Evolutionary conservation across 2,888 invertebrate species (phyloP).

Genomic region (Tillus elongatus): DNA sequence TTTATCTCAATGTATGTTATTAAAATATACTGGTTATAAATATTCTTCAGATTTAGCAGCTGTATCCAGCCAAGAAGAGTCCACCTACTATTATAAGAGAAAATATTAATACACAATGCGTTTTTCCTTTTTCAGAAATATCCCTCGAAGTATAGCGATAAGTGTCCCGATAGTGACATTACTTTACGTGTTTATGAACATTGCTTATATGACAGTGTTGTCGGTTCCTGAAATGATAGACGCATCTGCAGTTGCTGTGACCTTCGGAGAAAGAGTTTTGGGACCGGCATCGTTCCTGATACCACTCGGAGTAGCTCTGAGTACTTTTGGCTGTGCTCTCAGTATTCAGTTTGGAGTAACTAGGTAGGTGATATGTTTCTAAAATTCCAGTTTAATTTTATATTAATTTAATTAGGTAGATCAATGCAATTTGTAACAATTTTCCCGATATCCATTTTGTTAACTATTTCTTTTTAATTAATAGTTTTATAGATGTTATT

Average conservation of each 20-base stretch:
- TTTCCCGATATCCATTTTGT: no score
- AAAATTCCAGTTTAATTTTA: neutral
- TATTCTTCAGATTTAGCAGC: no score
- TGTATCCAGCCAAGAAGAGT: no score
- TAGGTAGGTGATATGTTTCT: conserved; percentile 42
- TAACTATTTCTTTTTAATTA: no score
- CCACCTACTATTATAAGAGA: no score
- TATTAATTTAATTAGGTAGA: no score
- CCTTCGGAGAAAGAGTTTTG: conserved; percentile 57
- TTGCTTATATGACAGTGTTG: conserved; percentile 78
- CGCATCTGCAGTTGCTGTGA: conserved; percentile 72
- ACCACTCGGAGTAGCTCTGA: conserved; percentile 66
- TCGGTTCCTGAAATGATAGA: conserved; percentile 61
- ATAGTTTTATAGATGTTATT: no score
- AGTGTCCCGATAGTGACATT: conserved; percentile 73
- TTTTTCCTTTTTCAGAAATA: conserved; percentile 57
- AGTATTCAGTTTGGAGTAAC: conserved; percentile 70
- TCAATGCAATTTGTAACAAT: no score
- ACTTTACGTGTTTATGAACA: conserved; percentile 74
- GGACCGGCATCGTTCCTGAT: conserved; percentile 59
- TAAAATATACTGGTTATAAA: no score
- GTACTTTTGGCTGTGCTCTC: conserved; percentile 71
- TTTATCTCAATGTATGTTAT: no score
- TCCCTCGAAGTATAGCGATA: conserved; percentile 69
- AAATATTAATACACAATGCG: no score